Percentiles rank a stretch among this genome's conserved stretches.
phyloP scores from a whole-genome alignment of 2,888 invertebrate genomes.

The Acrobasis repandana region DNA sequence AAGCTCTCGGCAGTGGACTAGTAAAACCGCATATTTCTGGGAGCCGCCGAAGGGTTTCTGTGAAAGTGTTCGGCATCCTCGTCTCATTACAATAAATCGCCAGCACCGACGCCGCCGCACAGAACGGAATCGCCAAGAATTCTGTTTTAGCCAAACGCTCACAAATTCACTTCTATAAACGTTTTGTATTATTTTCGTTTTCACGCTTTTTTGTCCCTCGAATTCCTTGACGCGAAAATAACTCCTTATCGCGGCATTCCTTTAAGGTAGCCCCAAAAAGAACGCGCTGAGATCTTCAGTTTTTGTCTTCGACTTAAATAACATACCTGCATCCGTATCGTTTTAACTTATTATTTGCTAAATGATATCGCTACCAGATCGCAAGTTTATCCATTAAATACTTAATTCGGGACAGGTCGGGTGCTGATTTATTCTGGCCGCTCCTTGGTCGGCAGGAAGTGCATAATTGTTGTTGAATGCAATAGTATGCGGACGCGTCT shows the following conservation, averaged over 20 bases:
- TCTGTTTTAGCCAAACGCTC: slow-evolving; percentile 81
- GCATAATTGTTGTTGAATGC: slow-evolving; percentile 33
- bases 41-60: slow-evolving; percentile 70
- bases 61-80: slow-evolving; percentile 68
- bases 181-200: slow-evolving; percentile 81
- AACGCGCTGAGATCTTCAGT: slow-evolving; percentile 58
- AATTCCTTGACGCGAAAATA: slow-evolving; percentile 80
- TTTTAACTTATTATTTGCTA: slow-evolving; percentile 57
- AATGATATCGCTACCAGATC: slow-evolving; percentile 52
- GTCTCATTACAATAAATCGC: slow-evolving; percentile 79
- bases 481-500: slow-evolving; percentile 41
- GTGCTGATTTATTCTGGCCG: slow-evolving; percentile 29
- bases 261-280: slow-evolving; percentile 77
- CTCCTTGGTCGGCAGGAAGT: slow-evolving; percentile 36
- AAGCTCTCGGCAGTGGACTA: slow-evolving; percentile 14
- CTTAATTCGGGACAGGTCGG: slow-evolving; percentile 25
- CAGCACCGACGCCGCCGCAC: slow-evolving; percentile 77
- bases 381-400: slow-evolving; percentile 36
- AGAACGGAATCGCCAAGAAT: slow-evolving; percentile 81
- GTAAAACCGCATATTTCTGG: slow-evolving; percentile 61
- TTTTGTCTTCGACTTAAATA: slow-evolving; percentile 70
- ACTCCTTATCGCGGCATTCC: slow-evolving; percentile 80
- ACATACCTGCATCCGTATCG: slow-evolving; percentile 56
- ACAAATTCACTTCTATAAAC: slow-evolving; percentile 80
- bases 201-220: slow-evolving; percentile 80